These are phyloP conservation scores for Saccopteryx bilineata DNA, from an alignment of 2,113 vertebrate genomes.

Conservation along the genomic window DNA sequence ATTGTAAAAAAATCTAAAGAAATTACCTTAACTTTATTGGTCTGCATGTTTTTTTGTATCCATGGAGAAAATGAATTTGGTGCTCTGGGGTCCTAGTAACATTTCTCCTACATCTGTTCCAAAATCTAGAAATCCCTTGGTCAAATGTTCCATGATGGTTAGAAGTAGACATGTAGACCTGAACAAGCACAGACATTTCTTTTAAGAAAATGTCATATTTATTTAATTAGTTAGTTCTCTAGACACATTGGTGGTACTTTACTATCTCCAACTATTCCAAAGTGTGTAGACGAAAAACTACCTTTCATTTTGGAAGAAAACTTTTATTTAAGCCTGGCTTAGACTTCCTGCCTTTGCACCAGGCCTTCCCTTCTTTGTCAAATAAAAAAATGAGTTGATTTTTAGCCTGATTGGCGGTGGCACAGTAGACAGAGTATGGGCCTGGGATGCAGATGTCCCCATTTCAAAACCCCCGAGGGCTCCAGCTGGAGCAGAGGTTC, in stretches of 20 bases:
- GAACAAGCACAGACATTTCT: background rate
- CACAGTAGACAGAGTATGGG: no score
- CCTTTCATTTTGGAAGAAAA: background rate
- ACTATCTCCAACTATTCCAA: background rate
- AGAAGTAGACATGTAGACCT: background rate
- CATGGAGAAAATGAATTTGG: background rate
- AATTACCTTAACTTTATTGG: background rate
- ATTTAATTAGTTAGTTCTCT: background rate
- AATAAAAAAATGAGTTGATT: conserved; percentile 40
- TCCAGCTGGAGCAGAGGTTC: no score
- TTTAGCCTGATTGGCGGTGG: background rate
- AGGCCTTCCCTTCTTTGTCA: background rate
- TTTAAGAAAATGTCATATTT: background rate
- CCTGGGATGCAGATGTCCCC: no score
- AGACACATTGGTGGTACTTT: no score
- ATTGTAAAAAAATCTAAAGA: background rate
- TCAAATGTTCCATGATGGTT: background rate
- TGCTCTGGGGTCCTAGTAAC: background rate
- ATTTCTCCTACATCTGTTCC: background rate
- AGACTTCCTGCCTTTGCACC: background rate
- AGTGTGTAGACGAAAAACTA: background rate
- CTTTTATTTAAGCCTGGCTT: background rate
- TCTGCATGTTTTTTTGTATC: background rate
- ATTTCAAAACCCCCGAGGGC: no score
- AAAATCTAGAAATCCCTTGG: background rate